phyloP scores from a whole-genome alignment of 2,797 vertebrate genomes.

The Limosa lapponica region DNA sequence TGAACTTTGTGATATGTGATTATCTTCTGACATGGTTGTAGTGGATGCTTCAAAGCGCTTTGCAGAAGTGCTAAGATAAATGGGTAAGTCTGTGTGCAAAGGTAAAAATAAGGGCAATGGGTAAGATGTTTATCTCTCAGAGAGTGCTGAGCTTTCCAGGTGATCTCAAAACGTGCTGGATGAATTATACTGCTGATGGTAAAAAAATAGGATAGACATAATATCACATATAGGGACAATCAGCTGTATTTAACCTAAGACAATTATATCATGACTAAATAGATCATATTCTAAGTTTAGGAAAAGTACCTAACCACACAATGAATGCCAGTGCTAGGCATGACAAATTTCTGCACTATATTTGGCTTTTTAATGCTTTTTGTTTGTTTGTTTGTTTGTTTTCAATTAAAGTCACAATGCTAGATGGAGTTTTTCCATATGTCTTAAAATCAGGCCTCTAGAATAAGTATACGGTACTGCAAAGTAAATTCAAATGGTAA shows the following conservation, averaged over 20 bases:
- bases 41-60: neutral
- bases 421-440: neutral
- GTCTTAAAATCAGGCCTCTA: neutral
- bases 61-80: neutral
- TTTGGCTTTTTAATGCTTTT: neutral
- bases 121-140: neutral
- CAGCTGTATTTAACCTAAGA: neutral
- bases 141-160: neutral
- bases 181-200: neutral
- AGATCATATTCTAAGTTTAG: rapidly evolving
- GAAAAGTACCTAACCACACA: neutral
- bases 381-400: no score
- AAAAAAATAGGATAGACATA: neutral
- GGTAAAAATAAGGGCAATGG: neutral
- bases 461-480: neutral
- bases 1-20: neutral
- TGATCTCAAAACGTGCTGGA: neutral
- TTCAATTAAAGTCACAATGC: neutral
- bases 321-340: neutral
- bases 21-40: neutral
- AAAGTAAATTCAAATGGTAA: neutral
- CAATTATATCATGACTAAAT: neutral
- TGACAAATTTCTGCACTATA: neutral
- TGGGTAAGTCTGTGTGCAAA: neutral
- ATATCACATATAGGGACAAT: neutral